phyloP scores from a whole-genome alignment of 2,888 invertebrate species.

The Acanthosepion lycidas region DNA sequence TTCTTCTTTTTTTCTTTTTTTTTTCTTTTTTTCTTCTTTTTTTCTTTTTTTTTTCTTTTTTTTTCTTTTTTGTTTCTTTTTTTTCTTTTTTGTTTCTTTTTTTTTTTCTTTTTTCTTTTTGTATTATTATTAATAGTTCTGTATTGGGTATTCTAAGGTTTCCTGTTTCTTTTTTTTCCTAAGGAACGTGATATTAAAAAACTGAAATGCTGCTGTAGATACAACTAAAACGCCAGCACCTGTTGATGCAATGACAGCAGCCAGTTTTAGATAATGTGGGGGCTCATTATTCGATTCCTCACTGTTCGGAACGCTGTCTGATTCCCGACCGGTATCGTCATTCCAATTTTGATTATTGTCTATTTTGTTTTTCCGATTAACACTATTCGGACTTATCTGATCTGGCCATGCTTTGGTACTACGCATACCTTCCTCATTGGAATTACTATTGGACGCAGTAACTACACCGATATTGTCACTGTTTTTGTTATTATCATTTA shows the following conservation, averaged over 20 bases:
- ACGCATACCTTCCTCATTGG: background rate
- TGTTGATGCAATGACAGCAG: background rate
- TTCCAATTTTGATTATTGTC: background rate
- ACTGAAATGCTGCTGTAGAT: background rate
- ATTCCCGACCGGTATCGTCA: background rate
- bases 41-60: too few relatives aligned
- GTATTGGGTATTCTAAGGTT: background rate
- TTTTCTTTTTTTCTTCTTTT: too few relatives aligned
- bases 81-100: background rate
- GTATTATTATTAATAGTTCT: background rate
- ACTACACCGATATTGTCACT: background rate
- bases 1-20: background rate
- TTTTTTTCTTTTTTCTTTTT: background rate
- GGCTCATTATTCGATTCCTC: background rate
- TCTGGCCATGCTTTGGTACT: background rate
- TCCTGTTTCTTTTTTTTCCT: background rate
- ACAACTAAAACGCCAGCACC: background rate
- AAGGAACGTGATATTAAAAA: background rate
- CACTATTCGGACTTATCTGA: background rate
- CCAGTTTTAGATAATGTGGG: background rate
- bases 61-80: background rate
- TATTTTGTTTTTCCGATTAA: background rate
- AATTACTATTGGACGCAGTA: background rate
- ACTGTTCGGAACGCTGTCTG: background rate
- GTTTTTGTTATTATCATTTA: background rate